Percentiles rank a stretch among this genome's conserved stretches.
These are phyloP conservation scores for Bicyclus anynana DNA, from an alignment of 1,140 invertebrate species.

Conservation along the genomic window DNA sequence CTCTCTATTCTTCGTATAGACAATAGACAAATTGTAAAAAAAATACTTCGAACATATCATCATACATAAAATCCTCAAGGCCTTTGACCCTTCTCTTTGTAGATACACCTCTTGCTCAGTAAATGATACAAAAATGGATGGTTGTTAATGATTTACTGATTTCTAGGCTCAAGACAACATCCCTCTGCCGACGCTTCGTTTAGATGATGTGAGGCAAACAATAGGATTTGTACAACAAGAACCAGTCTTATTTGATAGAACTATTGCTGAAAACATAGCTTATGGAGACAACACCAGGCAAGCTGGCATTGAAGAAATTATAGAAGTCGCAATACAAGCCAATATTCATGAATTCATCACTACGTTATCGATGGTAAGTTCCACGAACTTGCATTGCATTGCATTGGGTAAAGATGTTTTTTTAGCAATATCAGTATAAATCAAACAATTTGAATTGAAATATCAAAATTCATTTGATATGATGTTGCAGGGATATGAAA, in stretches of 20 bases:
- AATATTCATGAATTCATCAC: conserved; percentile 87
- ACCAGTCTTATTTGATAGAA: conserved; percentile 84
- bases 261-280: conserved; percentile 85
- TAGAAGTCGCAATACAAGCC: conserved; percentile 81
- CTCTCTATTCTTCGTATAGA: too few species aligned
- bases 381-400: too few species aligned
- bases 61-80: too few species aligned
- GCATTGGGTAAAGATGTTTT: too few species aligned
- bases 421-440: too few species aligned
- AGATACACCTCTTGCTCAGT: not conserved
- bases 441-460: too few species aligned
- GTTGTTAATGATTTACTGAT: not conserved
- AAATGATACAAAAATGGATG: not conserved
- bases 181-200: conserved; percentile 65
- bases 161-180: conserved; percentile 61
- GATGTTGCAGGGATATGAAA: conserved; percentile 5
- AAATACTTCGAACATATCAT: too few species aligned
- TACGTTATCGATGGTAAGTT: conserved; percentile 79
- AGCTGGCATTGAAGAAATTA: conserved; percentile 78
- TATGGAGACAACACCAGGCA: conserved; percentile 82
- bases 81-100: too few species aligned
- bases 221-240: conserved; percentile 89
- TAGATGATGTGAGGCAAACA: conserved; percentile 77
- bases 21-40: too few species aligned
- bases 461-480: too few species aligned